Evolutionary conservation across 2,113 vertebrate species (phyloP), one percentile per base, ranked within the genome.

Genomic region (Capricornis sumatraensis): DNA sequence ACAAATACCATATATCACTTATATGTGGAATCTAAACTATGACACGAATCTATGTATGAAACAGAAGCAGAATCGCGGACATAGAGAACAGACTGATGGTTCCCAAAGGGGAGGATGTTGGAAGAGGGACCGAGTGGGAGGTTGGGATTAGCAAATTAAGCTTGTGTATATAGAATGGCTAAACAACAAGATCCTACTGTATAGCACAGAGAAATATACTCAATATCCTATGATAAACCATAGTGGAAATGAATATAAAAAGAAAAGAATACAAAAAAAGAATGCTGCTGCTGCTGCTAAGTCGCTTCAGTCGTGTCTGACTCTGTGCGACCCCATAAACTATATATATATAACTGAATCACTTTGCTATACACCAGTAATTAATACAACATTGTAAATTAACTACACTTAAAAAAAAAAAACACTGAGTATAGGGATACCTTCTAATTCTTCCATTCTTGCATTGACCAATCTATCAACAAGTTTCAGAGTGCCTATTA

Each of bases 281-380:
- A 43, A 15, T 30, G 57, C 25, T 12, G 25, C 57, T 58, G 55
- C 21, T 53, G 53, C 53, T 58, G 57, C 57, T 58, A 27, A 58
- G 10, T 58, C 4, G 0, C 57, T 28, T 58, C 25, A 58, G 57
- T 58, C 0, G 2, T 28, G 57, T 28, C 25, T 0, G 0, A 27
- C 57, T 58, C 57, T 58, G 57, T 27, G 57, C 11, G 25, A 58
- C 25, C 25, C 57, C 57, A 58, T 5, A 58, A 25, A 58, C 10
- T 74, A 40, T 40, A 43, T 25, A 23, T 43, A 27, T 45, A 76
- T 19, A 81, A 33, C 21, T 81, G 47, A 81, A 81, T 52, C 78
- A 52, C 47, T 50, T 52, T 81, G 30, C 28, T 81, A 2, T 52
- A 21, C 3, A 12, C 28, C 10, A 52, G 47, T 81, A 52, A 81